Evolutionary conservation across 2,113 vertebrate species (phyloP).

Genomic region (Astur gentilis): DNA sequence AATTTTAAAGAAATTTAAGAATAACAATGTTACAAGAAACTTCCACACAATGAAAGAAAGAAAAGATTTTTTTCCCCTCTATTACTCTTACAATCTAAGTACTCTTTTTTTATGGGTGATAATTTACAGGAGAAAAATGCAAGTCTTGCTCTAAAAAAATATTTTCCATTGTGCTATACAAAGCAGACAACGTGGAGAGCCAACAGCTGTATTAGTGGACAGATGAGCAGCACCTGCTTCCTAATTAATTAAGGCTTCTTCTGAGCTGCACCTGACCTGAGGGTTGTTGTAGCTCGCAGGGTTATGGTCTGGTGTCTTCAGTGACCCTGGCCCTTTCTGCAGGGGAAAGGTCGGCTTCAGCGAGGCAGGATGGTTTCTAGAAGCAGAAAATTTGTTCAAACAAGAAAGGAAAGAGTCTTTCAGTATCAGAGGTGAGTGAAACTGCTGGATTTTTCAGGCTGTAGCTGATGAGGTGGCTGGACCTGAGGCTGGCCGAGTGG

Average conservation of each 20-base stretch:
- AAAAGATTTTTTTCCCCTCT: accelerated
- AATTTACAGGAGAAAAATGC: not conserved
- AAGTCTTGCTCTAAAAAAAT: not conserved
- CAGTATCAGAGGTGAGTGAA: not conserved
- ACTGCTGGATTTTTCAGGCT: not conserved
- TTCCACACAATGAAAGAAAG: not conserved
- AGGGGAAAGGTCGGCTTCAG: not conserved
- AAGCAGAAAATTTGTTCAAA: not conserved
- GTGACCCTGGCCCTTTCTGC: accelerated
- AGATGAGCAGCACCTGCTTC: not conserved
- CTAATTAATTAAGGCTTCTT: not conserved
- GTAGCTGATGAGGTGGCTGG: not conserved
- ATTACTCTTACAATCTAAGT: not conserved
- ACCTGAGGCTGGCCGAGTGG: not conserved
- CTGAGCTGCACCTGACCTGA: not conserved
- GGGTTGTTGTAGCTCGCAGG: accelerated
- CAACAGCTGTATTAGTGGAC: not conserved
- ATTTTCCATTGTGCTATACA: not conserved
- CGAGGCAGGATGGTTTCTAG: accelerated
- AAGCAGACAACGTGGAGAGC: not conserved
- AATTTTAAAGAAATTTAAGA: not conserved
- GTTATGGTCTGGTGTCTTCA: not conserved
- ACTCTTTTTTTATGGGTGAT: not conserved
- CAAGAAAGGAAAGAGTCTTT: not conserved
- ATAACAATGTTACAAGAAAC: not conserved